Conservation (phyloP, 1,140 invertebrate genomes). For the Copidosoma floridanum region DNA sequence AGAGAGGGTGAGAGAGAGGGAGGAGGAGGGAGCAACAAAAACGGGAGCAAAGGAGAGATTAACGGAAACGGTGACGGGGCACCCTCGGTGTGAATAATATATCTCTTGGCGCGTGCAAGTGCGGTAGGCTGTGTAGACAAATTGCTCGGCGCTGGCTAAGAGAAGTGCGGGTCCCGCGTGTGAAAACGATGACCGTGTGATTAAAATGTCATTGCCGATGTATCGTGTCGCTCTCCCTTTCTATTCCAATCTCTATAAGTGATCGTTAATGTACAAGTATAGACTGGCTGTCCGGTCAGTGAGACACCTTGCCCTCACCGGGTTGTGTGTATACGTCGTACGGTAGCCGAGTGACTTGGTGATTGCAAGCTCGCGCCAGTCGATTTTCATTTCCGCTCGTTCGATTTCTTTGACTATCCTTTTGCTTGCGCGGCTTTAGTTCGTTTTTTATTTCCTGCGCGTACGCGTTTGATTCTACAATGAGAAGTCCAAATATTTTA, state of each 20-base stretch:
- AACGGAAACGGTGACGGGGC: too few species aligned
- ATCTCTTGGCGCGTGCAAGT: constrained; percentile 1
- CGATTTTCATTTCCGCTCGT: neutral
- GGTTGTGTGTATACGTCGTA: too few species aligned
- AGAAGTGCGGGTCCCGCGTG: constrained; percentile 11
- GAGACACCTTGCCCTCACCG: too few species aligned
- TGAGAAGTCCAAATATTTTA: too few species aligned
- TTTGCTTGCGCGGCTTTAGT: neutral
- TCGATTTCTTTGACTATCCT: neutral
- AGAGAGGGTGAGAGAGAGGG: neutral
- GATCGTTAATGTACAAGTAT: too few species aligned
- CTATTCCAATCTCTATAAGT: too few species aligned
- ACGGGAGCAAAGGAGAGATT: neutral
- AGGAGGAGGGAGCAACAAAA: neutral
- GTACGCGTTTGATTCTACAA: too few species aligned
- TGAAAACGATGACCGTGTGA: constrained; percentile 43
- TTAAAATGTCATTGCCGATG: constrained; percentile 30
- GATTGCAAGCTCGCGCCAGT: neutral
- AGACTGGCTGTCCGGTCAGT: too few species aligned
- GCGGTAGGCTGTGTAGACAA: constrained; percentile 18
- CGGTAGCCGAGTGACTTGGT: constrained; percentile 6
- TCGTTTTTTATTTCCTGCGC: too few species aligned
- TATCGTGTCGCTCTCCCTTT: too few species aligned
- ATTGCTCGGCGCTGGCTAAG: constrained; percentile 12
- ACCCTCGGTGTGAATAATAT: too few species aligned